These are phyloP conservation scores for Morpho achilles DNA, from an alignment of 2,888 invertebrate genomes.

Conservation along the genomic window DNA sequence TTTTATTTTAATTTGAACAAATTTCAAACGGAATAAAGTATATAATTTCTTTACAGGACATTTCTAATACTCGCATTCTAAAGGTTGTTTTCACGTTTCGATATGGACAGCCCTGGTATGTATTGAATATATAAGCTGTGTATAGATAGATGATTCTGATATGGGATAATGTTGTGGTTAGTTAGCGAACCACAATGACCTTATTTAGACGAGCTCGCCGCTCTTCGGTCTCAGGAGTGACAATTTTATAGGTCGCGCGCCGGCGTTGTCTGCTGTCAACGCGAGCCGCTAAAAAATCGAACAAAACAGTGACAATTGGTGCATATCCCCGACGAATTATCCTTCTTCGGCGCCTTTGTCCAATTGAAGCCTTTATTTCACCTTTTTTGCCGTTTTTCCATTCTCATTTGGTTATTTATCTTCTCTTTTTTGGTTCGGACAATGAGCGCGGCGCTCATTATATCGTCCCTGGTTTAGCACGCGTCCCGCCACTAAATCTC, in stretches of 20 bases:
- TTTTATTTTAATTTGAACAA: too few relatives aligned
- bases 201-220: constrained; percentile 17
- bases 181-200: constrained; percentile 6
- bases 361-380: constrained; percentile 75
- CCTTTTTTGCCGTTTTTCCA: constrained; percentile 76
- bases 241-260: constrained; percentile 57
- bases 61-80: too few relatives aligned
- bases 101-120: too few relatives aligned
- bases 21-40: too few relatives aligned
- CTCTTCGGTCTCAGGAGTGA: constrained; percentile 36
- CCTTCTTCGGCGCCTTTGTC: constrained; percentile 76
- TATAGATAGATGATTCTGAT: too few relatives aligned
- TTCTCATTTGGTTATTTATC: constrained; percentile 79
- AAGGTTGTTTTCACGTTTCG: too few relatives aligned
- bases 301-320: constrained; percentile 76
- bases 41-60: too few relatives aligned
- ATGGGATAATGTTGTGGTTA: neutral
- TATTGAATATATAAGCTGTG: too few relatives aligned
- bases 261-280: constrained; percentile 46
- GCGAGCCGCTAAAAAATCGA: constrained; percentile 53
- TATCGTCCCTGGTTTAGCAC: constrained; percentile 67
- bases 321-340: constrained; percentile 77
- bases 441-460: constrained; percentile 65
- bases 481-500: constrained; percentile 71
- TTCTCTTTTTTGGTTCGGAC: constrained; percentile 63